phyloP scores from a whole-genome alignment of 1,140 invertebrate genomes.

The Kradibia gibbosae region DNA sequence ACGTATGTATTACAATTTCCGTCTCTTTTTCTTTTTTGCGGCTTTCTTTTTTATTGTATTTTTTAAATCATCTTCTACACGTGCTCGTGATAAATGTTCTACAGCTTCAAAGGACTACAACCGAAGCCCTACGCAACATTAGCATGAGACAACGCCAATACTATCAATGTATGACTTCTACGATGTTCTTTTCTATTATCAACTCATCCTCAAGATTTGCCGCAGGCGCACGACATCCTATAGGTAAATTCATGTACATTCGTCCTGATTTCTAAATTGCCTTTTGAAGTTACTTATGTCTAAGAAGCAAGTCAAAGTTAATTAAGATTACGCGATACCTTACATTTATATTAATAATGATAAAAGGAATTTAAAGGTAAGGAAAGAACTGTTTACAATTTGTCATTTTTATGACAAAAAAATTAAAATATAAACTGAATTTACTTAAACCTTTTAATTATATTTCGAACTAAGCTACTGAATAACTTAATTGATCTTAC shows the following conservation, averaged over 20 bases:
- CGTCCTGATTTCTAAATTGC: too few species aligned
- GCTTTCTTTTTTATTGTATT: neutral
- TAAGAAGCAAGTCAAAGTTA: too few species aligned
- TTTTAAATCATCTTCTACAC: neutral
- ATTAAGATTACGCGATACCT: too few species aligned
- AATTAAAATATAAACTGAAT: too few species aligned
- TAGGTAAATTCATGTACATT: conserved; percentile 7
- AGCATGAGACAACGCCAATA: neutral
- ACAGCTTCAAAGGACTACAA: conserved; percentile 2
- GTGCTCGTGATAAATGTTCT: conserved; percentile 35
- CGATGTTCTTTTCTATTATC: conserved; percentile 10
- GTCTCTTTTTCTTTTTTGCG: neutral
- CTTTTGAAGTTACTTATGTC: too few species aligned
- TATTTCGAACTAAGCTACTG: too few species aligned
- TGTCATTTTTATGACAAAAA: too few species aligned
- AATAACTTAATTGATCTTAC: too few species aligned
- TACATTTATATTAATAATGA: too few species aligned
- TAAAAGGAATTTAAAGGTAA: too few species aligned
- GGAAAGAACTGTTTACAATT: too few species aligned
- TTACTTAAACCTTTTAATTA: too few species aligned
- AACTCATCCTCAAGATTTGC: conserved; percentile 11
- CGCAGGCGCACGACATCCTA: conserved; percentile 2
- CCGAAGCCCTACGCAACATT: neutral
- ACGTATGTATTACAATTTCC: conserved; percentile 15
- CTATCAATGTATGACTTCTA: conserved; percentile 21